Conservation (phyloP, 1,140 invertebrate genomes). For the Aradophagus sp. region DNA sequence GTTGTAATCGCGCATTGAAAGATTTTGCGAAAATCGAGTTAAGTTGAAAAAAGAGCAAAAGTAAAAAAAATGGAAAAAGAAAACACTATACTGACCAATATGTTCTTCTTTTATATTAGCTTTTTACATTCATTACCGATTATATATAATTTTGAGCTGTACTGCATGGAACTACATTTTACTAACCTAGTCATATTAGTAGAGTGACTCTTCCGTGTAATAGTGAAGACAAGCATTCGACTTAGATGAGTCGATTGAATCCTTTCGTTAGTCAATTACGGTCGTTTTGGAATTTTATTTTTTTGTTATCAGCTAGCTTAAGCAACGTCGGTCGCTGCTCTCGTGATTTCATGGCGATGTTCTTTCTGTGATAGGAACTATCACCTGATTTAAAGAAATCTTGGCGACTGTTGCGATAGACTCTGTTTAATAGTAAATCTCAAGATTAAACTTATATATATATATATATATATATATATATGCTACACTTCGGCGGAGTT, state of each 20-base stretch:
- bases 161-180: conserved; percentile 62
- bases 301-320: too few relatives aligned
- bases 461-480: conserved; percentile 15
- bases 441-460: conserved; percentile 27
- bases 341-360: conserved; percentile 18
- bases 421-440: conserved; percentile 35
- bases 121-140: conserved; percentile 66
- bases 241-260: too few relatives aligned
- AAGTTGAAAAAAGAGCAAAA: too few relatives aligned
- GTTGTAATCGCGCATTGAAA: too few relatives aligned
- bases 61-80: too few relatives aligned
- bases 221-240: conserved; percentile 5
- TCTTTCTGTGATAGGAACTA: conserved; percentile 46
- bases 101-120: conserved; percentile 14
- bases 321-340: not conserved
- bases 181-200: conserved; percentile 70
- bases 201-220: conserved; percentile 55
- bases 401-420: too few relatives aligned
- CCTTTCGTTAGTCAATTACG: not conserved
- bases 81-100: too few relatives aligned
- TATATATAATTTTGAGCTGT: conserved; percentile 57
- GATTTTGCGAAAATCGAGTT: too few relatives aligned
- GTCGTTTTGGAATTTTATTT: too few relatives aligned
- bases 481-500: not conserved
- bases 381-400: too few relatives aligned